These are phyloP conservation scores for Lycocerus yunnanus DNA, from an alignment of 2,888 invertebrate species.

Conservation along the genomic window DNA sequence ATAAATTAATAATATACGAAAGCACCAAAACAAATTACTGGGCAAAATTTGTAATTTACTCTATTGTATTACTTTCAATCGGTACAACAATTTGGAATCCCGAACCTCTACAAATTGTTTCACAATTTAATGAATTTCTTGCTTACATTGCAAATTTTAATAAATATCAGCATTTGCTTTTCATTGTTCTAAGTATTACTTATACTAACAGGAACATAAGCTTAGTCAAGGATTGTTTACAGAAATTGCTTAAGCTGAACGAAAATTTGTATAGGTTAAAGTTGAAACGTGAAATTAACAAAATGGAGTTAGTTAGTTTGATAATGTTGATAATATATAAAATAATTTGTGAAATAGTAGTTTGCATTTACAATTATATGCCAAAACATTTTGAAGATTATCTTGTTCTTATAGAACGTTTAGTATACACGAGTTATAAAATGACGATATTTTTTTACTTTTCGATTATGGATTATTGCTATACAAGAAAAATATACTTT, in stretches of 20 bases:
- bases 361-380: neutral
- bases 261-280: neutral
- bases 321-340: neutral
- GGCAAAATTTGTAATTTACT: too few species aligned
- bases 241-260: neutral
- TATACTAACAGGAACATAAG: neutral
- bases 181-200: neutral
- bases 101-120: too few species aligned
- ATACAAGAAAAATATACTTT: neutral
- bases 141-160: neutral
- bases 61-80: too few species aligned
- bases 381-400: neutral
- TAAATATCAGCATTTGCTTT: neutral
- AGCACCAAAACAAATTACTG: too few species aligned
- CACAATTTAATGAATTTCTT: too few species aligned
- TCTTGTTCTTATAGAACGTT: neutral
- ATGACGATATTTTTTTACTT: neutral
- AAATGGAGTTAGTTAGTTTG: neutral
- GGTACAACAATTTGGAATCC: too few species aligned
- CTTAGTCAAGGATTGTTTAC: neutral
- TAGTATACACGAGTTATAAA: neutral
- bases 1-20: too few species aligned
- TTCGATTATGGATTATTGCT: neutral
- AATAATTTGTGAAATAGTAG: neutral
- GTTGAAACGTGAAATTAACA: neutral